phyloP scores from a whole-genome alignment of 2,113 vertebrate genomes.

The Perognathus longimembris region DNA sequence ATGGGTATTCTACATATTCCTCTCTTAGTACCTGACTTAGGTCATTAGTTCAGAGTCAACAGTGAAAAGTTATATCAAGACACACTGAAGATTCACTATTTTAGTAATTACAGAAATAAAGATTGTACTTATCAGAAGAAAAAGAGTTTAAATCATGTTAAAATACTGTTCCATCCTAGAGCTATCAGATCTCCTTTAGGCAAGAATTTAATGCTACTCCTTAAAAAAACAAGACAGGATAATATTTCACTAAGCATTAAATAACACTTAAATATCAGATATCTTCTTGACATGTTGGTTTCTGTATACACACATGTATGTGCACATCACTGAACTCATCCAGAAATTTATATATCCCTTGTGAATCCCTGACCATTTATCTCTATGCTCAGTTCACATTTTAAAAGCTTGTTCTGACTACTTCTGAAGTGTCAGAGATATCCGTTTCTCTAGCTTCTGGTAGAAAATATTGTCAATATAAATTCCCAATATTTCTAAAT shows the following conservation, averaged over 20 bases:
- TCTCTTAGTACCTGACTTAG: not conserved
- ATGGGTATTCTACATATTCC: not conserved
- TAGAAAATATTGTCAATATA: not conserved
- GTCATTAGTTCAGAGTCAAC: constrained; percentile 2
- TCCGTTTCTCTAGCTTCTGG: not conserved
- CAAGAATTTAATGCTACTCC: constrained; percentile 19
- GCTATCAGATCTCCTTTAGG: not conserved
- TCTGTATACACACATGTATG: not conserved
- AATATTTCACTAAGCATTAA: not conserved
- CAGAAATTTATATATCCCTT: not conserved
- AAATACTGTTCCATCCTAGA: not conserved
- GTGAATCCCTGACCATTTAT: too few relatives aligned
- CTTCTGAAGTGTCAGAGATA: not conserved
- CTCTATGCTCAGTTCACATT: not conserved
- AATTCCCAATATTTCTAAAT: too few relatives aligned
- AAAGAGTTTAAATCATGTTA: not conserved
- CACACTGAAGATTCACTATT: not conserved
- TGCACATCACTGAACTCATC: not conserved
- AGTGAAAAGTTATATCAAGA: not conserved
- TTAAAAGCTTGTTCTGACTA: not conserved
- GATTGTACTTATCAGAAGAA: not conserved
- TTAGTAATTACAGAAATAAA: not conserved
- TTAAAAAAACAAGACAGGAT: not conserved
- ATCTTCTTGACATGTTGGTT: not conserved
- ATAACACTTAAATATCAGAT: constrained; percentile 3